phyloP scores from a whole-genome alignment of 37 sponge, comb jelly and placozoan species.

The Ianthella basta region DNA sequence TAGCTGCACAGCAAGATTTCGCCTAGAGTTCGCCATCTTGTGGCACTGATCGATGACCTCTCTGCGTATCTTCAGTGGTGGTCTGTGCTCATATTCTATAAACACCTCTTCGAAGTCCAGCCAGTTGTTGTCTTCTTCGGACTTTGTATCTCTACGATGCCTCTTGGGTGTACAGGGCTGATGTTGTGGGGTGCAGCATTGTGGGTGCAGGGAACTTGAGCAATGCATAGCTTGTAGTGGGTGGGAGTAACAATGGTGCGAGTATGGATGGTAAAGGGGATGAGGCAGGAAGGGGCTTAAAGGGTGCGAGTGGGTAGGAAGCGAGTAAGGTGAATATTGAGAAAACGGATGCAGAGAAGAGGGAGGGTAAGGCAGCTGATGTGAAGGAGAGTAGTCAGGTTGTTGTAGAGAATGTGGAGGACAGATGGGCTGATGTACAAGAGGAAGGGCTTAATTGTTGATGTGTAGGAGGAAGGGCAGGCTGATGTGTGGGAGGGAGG shows the following conservation, averaged over 20 bases:
- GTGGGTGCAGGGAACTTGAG: neutral
- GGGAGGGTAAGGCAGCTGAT: too few species aligned
- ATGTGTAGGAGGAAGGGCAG: too few species aligned
- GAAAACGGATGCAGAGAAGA: too few species aligned
- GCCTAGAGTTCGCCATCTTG: neutral
- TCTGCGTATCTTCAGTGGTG: neutral
- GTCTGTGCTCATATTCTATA: neutral
- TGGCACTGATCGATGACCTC: neutral
- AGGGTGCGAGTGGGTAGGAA: neutral
- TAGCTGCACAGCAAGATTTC: slow-evolving; percentile 20
- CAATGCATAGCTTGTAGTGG: neutral
- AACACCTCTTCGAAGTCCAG: slow-evolving; percentile 5
- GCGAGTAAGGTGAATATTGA: too few species aligned
- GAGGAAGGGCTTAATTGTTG: too few species aligned
- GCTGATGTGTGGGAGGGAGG: too few species aligned
- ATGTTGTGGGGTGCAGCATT: neutral
- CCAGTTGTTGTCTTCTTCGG: neutral
- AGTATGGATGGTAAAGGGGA: neutral
- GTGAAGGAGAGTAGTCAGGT: neutral
- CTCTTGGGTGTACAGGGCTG: neutral
- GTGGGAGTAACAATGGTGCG: neutral
- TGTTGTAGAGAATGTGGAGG: neutral
- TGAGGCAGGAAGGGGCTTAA: neutral
- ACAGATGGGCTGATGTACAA: too few species aligned
- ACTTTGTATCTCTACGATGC: neutral